Percentiles rank a stretch among this genome's conserved stretches.
Evolutionary conservation across 2,797 vertebrate species (phyloP).

Genomic region (Loriculus beryllinus): DNA sequence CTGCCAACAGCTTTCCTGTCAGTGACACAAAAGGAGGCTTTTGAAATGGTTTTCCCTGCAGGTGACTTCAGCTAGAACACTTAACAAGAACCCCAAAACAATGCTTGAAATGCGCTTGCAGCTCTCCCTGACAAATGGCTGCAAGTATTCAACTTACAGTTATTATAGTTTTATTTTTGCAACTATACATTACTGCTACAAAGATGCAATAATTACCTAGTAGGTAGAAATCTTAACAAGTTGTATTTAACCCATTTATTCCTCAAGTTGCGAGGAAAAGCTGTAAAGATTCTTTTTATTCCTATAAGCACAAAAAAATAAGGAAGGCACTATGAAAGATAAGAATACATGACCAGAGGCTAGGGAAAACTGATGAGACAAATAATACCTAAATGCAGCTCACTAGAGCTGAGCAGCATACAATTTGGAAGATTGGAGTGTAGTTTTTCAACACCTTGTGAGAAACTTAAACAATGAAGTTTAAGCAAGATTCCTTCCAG

Average conservation of each 20-base stretch:
- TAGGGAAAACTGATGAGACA: background rate
- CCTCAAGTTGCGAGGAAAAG: background rate
- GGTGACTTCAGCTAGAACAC: background rate
- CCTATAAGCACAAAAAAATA: background rate
- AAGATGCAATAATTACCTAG: background rate
- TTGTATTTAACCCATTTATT: background rate
- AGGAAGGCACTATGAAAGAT: background rate
- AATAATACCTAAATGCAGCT: background rate
- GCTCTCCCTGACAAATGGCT: background rate
- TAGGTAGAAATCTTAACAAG: background rate
- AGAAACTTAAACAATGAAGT: background rate
- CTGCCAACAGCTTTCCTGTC: background rate
- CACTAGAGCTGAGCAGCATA: background rate
- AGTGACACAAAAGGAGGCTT: background rate
- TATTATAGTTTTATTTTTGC: background rate
- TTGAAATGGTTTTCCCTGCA: background rate
- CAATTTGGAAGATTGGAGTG: background rate
- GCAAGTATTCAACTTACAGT: background rate
- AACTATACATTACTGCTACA: background rate
- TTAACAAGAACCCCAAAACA: background rate
- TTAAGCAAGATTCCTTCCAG: background rate
- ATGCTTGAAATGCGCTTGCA: background rate
- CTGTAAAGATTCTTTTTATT: background rate
- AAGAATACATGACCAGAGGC: background rate
- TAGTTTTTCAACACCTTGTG: background rate